Conservation (phyloP, 2,797 vertebrate species). For the Lutjanus campechanus region DNA sequence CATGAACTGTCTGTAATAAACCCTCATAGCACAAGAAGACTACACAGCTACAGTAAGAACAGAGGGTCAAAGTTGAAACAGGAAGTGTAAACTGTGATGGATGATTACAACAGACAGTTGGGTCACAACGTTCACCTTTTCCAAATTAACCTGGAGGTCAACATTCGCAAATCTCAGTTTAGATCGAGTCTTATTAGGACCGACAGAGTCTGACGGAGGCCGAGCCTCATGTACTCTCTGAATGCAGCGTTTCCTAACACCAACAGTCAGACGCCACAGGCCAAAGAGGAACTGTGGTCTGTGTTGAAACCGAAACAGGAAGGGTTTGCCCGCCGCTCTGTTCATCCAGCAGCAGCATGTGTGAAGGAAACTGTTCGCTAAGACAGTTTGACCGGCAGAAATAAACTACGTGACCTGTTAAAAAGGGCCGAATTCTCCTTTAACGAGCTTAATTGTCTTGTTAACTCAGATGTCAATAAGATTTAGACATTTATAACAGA, state of each 20-base stretch:
- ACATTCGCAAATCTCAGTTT: background rate
- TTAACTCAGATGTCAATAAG: background rate
- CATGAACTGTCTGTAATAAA: background rate
- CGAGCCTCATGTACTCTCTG: background rate
- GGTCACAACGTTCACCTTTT: background rate
- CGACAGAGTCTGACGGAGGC: background rate
- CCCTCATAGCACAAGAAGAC: background rate
- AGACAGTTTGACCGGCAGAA: conserved; percentile 4
- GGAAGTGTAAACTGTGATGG: background rate
- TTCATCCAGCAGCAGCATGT: conserved; percentile 42
- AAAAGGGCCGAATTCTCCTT: background rate
- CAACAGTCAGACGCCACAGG: background rate
- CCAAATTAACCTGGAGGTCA: background rate
- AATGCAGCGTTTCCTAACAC: conserved; percentile 3
- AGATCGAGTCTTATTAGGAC: background rate
- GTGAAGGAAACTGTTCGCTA: background rate
- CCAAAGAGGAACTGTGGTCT: conserved; percentile 63
- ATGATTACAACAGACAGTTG: background rate
- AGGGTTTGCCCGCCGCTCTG: conserved; percentile 49
- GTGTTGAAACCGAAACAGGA: conserved; percentile 70
- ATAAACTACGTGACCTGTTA: background rate
- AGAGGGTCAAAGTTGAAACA: background rate
- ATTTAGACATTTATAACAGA: background rate
- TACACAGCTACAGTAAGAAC: background rate
- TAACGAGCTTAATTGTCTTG: background rate